Percentiles rank a stretch among this genome's conserved stretches.
These are phyloP conservation scores for Drosophila fulvimacula DNA, from an alignment of 2,888 invertebrate genomes.

Conservation along the genomic window DNA sequence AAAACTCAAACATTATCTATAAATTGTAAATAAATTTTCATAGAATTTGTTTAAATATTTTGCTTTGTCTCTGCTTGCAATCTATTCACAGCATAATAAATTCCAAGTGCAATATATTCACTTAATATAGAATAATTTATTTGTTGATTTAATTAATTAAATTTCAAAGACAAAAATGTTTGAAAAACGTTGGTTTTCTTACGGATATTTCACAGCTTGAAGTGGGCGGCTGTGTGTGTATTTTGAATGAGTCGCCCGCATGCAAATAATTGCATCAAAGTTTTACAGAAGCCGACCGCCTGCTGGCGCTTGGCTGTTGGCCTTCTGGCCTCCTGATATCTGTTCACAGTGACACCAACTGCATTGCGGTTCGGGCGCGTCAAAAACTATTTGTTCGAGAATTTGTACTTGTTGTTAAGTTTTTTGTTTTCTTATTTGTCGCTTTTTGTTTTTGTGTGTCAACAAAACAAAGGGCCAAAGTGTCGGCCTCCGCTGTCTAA, in stretches of 20 bases:
- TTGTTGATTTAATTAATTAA: not conserved
- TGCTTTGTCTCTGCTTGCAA: not conserved
- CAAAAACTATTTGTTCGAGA: slow-evolving; percentile 69
- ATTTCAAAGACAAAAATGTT: not conserved
- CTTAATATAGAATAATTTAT: not conserved
- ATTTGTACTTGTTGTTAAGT: slow-evolving; percentile 52
- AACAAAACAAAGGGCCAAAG: slow-evolving; percentile 65
- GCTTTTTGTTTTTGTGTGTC: slow-evolving; percentile 31
- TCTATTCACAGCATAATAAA: not conserved
- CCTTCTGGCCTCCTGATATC: slow-evolving; percentile 36
- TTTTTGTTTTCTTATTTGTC: slow-evolving; percentile 2
- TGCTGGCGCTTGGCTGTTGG: slow-evolving; percentile 13
- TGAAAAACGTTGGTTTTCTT: not conserved
- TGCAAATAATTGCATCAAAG: slow-evolving; percentile 53
- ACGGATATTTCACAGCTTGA: not conserved
- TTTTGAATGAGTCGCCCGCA: slow-evolving; percentile 23
- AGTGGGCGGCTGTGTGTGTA: not conserved
- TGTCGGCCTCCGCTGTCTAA: slow-evolving; percentile 61
- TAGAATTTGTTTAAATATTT: not conserved
- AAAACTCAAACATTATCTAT: no score
- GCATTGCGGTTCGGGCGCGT: slow-evolving; percentile 70
- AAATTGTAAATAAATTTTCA: not conserved
- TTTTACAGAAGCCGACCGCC: slow-evolving; percentile 25
- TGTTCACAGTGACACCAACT: slow-evolving; percentile 65
- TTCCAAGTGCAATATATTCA: not conserved